Evolutionary conservation across 2,113 vertebrate species (phyloP), one percentile per base, ranked within the genome.

Genomic region (Notarius lentiginosus): DNA sequence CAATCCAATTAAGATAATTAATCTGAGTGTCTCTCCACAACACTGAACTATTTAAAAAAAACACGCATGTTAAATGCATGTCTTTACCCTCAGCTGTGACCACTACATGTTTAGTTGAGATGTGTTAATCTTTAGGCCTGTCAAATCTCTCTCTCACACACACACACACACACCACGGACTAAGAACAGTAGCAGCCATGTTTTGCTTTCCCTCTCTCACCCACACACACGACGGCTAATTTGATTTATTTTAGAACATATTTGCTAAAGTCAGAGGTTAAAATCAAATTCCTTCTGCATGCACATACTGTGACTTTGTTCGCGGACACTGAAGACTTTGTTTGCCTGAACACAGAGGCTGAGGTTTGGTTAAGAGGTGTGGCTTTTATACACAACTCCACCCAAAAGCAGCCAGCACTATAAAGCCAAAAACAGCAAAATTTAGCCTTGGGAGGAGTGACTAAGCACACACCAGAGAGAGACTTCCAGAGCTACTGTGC

Each of bases 321-420:
- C 72, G 22, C 58, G 55, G 24, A 89, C 83, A 89, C 68, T 84
- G 18, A 60, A 47, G 63, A 75, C 75, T 84, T 51, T 87, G 75
- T 89, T 87, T 76, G 34, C 17, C 47, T 58, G 72, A 73, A 83
- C 30, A 72, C 84, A 81, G 30, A 49, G 49, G 65, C 82, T 88
- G 81, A 86, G 83, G 89, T 85, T 81, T 87, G 85, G 76, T 84
- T 89, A 63, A 83, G 86, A 87, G 86, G 88, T 27, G 87, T 87
- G 85, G 84, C 55, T 81, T 87, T 82, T 18, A 47, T 41, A 27
- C 11, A 27, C 8, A 49, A 80, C 88, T 81, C 89, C 89, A 75
- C 89, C 89, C 89, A 85, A 65, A 24, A 77, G 61, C 84, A 86
- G 84, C 24, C 56, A n/a, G 82, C 2, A 18, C 85, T 89, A 89